Base-by-base conservation (phyloP, 2,113 vertebrate genomes). In the Leiothrix lutea region DNA sequence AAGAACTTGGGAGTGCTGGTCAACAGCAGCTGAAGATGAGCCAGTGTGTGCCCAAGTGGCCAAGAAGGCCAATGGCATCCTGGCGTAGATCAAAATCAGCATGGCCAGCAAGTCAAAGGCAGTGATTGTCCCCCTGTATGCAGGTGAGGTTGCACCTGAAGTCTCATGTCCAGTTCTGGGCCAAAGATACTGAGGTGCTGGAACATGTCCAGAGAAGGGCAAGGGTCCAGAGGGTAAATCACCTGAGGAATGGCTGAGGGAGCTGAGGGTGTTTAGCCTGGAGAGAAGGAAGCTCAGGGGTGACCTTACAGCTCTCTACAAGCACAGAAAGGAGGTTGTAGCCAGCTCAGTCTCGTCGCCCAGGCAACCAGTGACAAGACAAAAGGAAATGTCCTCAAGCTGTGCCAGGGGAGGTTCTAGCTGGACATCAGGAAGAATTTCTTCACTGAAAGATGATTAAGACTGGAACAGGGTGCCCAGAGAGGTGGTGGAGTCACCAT, bases 61-160 rank as follows among this genome's bases (percentile, higher is more conserved):
- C n/a, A 47, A 78, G 47, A 29, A 62, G 12, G n/a, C 10, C 19
- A 54, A 5, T 11, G 56, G n/a, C 33, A 61, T 29, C 38, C 33
- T 70, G 72, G 19, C 4, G 28, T 54, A 19, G 13, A 38, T 38
- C 28, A 86, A 26, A 26, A 78, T 8, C 4, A 70, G 14, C 15
- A 8, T 20, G 38, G 23, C 38, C 56, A 78, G 23, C 38, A 45
- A 22, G 56, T 54, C 9, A 8, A 70, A 38, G 31, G 38, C 23
- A 53, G 47, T 28, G 28, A 61, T 11, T 1, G 0, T 13, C 8
- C 23, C 15, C n/a, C 23, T 38, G n/a, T 28, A 45, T 1, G 2
- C 11, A 17, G 33, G 47, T 53, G 23, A 70, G 64, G 33, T 15
- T 0, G 0, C 28, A 53, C 28, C 28, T 54, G 10, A 38, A 61